Evolutionary conservation across 2,113 vertebrate genomes (phyloP).

Genomic region (Sarotherodon lohbergeri): DNA sequence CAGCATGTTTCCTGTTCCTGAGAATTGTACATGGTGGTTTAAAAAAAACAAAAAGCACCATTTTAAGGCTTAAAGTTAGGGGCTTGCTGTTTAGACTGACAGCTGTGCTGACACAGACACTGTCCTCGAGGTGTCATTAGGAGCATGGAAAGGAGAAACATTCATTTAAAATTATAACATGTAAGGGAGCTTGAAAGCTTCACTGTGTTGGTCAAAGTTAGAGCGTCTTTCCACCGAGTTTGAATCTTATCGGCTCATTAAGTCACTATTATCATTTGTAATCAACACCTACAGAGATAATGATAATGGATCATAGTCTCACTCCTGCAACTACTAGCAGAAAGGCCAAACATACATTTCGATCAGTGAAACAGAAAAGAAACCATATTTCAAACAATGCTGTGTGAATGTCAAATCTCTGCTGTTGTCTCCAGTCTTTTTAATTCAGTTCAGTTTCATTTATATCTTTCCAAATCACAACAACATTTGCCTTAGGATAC

Average conservation of each 20-base stretch:
- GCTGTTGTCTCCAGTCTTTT: neutral
- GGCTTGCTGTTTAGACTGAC: neutral
- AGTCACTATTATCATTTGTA: neutral
- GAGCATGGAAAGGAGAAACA: neutral
- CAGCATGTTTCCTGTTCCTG: neutral
- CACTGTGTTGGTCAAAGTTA: neutral
- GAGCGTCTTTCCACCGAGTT: neutral
- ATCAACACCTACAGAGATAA: neutral
- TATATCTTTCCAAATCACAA: neutral
- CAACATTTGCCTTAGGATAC: neutral
- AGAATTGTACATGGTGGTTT: neutral
- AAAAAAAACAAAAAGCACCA: neutral
- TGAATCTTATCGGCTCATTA: neutral
- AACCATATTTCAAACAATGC: neutral
- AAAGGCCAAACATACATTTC: neutral
- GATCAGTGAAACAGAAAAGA: neutral
- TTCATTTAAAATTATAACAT: neutral
- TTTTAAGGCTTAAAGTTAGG: neutral
- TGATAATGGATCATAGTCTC: neutral
- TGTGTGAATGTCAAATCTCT: neutral
- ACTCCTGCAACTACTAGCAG: neutral
- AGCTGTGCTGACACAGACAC: neutral
- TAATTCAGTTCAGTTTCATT: neutral
- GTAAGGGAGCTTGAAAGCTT: neutral
- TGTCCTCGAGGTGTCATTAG: neutral